Evolutionary conservation across 2,797 vertebrate species (phyloP).

Genomic region (Notoglanidium macrostoma): DNA sequence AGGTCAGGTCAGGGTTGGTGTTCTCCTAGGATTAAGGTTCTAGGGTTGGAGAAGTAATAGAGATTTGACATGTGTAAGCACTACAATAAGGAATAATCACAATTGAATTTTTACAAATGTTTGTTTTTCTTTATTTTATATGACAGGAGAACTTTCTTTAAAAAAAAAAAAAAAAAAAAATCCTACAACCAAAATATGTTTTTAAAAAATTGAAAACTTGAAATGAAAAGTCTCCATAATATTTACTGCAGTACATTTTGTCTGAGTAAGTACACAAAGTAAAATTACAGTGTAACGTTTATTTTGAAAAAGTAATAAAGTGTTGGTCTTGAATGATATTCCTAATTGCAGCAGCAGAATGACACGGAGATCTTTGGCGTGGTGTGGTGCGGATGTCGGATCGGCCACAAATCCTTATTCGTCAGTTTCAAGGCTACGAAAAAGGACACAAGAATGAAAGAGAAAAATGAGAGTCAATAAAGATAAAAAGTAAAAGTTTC

Average conservation of each 20-base stretch:
- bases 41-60: not conserved
- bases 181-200: not conserved
- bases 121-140: not conserved
- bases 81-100: not conserved
- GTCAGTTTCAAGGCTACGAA: not conserved
- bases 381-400: not conserved
- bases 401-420: not conserved
- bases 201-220: not conserved
- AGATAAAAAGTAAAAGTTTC: not conserved
- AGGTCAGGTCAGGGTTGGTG: too few species aligned
- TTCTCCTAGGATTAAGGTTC: too few species aligned
- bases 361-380: not conserved
- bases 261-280: not conserved
- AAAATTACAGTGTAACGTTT: not conserved
- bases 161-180: too few species aligned
- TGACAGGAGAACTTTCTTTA: not conserved
- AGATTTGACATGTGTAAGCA: not conserved
- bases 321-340: not conserved
- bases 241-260: not conserved
- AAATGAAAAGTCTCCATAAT: not conserved
- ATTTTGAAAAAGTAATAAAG: not conserved
- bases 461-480: not conserved
- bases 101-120: not conserved
- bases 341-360: not conserved
- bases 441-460: not conserved